Evolutionary conservation across 1,140 invertebrate genomes (phyloP).

Genomic region (Helicorthomorpha holstii): DNA sequence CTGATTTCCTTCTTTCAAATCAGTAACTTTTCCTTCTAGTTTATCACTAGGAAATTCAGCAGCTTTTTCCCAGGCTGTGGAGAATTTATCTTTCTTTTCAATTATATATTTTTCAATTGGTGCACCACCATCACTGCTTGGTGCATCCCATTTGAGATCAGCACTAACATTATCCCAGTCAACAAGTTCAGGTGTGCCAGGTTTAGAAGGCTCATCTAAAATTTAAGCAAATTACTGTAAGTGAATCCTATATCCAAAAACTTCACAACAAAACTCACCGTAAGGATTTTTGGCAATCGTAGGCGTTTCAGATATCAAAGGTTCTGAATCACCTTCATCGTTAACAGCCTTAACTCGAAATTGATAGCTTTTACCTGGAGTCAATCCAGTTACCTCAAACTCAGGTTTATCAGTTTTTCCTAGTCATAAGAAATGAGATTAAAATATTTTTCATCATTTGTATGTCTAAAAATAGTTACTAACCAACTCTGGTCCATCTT

Average conservation of each 20-base stretch:
- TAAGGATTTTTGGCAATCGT: constrained; percentile 93
- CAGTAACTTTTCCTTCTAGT: constrained; percentile 58
- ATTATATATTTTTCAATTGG: constrained; percentile 94
- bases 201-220: constrained; percentile 61
- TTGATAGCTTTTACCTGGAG: constrained; percentile 82
- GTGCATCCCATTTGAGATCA: constrained; percentile 82
- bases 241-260: background rate
- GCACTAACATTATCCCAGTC: constrained; percentile 89
- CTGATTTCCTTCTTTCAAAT: constrained; percentile 75
- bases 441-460: too few species aligned
- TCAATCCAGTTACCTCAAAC: constrained; percentile 76
- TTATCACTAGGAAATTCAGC: constrained; percentile 60
- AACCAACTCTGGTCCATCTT: constrained; percentile 73
- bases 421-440: constrained; percentile 18
- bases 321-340: constrained; percentile 89
- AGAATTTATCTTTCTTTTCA: constrained; percentile 79
- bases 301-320: constrained; percentile 61
- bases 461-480: constrained; percentile 16
- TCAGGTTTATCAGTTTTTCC: constrained; percentile 54
- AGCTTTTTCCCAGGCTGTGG: constrained; percentile 61
- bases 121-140: constrained; percentile 81
- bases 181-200: constrained; percentile 71
- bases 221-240: background rate
- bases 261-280: constrained; percentile 37
- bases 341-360: constrained; percentile 92